phyloP scores from a whole-genome alignment of 2,113 vertebrate species.

The Seriola dumerili region DNA sequence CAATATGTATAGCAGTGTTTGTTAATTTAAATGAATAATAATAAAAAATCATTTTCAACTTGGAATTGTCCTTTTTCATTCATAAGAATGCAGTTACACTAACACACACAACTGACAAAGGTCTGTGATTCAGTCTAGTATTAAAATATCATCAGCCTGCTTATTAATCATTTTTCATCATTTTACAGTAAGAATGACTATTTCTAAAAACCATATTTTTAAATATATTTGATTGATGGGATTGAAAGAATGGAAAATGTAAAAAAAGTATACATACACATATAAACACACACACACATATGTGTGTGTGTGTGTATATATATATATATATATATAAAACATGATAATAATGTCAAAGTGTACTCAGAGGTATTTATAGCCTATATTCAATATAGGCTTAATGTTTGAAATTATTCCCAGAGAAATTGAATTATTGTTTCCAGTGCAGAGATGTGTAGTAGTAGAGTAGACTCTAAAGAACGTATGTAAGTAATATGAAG shows the following conservation, averaged over 20 bases:
- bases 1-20: constrained; percentile 89
- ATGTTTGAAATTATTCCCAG: not conserved
- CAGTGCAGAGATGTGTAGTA: not conserved
- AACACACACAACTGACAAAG: not conserved
- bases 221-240: not conserved
- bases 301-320: too few relatives aligned
- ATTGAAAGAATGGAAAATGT: not conserved
- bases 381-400: not conserved
- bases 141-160: not conserved
- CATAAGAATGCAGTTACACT: not conserved
- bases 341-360: not conserved
- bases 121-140: too few relatives aligned
- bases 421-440: not conserved
- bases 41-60: constrained; percentile 77
- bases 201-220: not conserved
- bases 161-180: not conserved
- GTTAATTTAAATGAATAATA: constrained; percentile 86
- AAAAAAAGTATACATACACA: not conserved
- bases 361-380: not conserved
- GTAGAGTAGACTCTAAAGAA: not conserved
- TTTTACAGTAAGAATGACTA: not conserved
- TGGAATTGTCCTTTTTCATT: constrained; percentile 27
- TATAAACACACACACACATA: too few relatives aligned
- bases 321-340: too few relatives aligned
- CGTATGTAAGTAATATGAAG: not conserved